Base-by-base conservation (phyloP, 2,113 vertebrate species). In the Nothobranchius furzeri region DNA sequence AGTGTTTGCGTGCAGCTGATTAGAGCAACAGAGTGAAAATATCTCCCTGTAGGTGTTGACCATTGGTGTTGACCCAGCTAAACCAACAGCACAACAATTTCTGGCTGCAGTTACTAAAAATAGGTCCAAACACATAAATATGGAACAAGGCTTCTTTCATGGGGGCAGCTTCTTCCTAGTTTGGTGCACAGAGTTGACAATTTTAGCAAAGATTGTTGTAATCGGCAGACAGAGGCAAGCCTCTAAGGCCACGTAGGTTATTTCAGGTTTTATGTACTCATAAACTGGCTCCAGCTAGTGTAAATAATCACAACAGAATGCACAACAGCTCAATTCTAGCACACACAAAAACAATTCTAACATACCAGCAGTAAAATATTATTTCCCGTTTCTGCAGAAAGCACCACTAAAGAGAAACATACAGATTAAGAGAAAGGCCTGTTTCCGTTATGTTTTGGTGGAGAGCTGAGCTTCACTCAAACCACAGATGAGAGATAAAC, bases 101-200 rank as follows among this genome's bases (percentile, higher is more conserved):
- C 69, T 45, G 46, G 62, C 82, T 60, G 52, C 65, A 59, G 56
- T 72, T 79, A 37, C 87, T 84, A 88, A 90, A 89, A 89, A 88
- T 89, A 91, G 78, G 60, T 1, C 0, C 52, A 71, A 87, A 88
- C 83, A 90, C 90, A 92, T 81, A 92, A 90, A 92, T 81, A 89
- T 3, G 25, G 35, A 47, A 86, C 84, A 90, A 77, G 75, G 73
- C 24, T 14, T 73, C 43, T 75, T 88, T 92, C 82, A 90, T 40
- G 57, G 35, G 0, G 13, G 50, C 49, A 30, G 49, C 82, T 79
- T 91, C 84, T 84, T 78, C 76, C 68, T 20, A 20, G 20, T 20
- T 20, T 14, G 45, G 68, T 46, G 70, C 45, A 67, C 76, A 40
- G 60, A 35, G 81, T 82, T 73, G 48, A 66, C 84, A 84, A 89